Base-by-base conservation (phyloP, 1,140 invertebrate species). In the Formica exsecta region DNA sequence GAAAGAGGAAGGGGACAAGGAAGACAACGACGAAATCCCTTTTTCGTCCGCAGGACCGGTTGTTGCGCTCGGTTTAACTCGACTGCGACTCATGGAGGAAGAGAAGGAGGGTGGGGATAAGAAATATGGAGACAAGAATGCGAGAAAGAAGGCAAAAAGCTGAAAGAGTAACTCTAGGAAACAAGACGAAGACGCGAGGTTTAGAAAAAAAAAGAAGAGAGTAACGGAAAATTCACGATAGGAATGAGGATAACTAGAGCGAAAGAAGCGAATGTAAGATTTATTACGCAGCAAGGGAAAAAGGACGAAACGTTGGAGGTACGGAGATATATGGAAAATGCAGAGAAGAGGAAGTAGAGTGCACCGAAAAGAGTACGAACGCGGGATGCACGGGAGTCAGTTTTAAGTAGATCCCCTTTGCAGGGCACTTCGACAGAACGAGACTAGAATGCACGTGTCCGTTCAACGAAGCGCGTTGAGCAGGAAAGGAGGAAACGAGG, bases 31-130 rank as follows among this genome's bases (percentile, higher is more conserved):
- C 57, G 36, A 88, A 86, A 91, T 90, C 84, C 84, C 84, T 90
- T 91, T 90, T 90, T 91, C 86, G 89, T 90, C 75, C 86, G 89
- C 70, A 85, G 66, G 73, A 84, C 89, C 87, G 89, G 89, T 90
- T 90, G 83, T 91, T 90, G 89, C 89, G 89, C 89, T 91, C 89
- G 84, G 89, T 91, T 91, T 91, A 91, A 91, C 89, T 81, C 54
- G 29, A 66, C 89, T 87, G 79, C 89, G 86, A 76, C 62, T 90
- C 80, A 79, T 65, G 73, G 73, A 80, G 66, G 80, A 84, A 65
- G 71, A 54, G 62, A 59, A 16, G 54, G 9, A 13, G 64, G 16
- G 11, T n/a, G 41, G 19, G 36, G 61, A 22, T 65, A 77, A 85
- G 87, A 86, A 87, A 87, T 87, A 83, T 86, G 76, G 73, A 76